Conservation (phyloP, 2,888 invertebrate species). For the Scaptomyza flava region DNA sequence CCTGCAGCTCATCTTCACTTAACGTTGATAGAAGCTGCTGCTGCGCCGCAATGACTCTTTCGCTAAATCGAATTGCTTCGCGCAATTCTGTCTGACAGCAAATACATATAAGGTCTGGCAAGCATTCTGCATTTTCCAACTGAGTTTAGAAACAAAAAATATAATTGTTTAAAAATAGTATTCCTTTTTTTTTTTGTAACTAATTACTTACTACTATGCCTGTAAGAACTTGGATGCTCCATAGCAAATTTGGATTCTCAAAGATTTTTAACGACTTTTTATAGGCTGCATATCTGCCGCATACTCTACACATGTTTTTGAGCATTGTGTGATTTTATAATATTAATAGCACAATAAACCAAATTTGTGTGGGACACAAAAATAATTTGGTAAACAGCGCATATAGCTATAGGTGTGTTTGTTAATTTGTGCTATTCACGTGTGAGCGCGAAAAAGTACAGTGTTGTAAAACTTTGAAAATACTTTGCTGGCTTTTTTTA, state of each 20-base stretch:
- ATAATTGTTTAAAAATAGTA: background rate
- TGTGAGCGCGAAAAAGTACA: conserved; percentile 4
- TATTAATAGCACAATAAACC: conserved; percentile 11
- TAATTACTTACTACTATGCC: conserved; percentile 40
- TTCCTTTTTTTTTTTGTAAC: background rate
- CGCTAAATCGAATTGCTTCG: conserved; percentile 49
- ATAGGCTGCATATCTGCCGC: conserved; percentile 41
- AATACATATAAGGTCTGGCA: conserved; percentile 52
- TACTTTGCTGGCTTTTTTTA: too few relatives aligned
- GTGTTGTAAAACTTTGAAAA: conserved; percentile 25
- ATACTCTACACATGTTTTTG: conserved; percentile 49
- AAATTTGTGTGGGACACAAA: background rate
- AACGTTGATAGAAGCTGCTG: conserved; percentile 38
- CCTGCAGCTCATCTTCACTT: conserved; percentile 30
- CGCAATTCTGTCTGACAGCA: conserved; percentile 52
- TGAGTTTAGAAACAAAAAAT: conserved; percentile 3
- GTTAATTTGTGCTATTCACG: conserved; percentile 31
- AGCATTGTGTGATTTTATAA: conserved; percentile 31
- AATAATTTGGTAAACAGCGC: conserved; percentile 26
- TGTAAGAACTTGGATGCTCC: conserved; percentile 44
- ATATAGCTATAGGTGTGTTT: conserved; percentile 29
- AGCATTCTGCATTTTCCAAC: conserved; percentile 39
- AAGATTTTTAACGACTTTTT: conserved; percentile 45
- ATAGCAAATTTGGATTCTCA: conserved; percentile 38
- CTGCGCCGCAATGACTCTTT: conserved; percentile 50